A percentile compares a stretch with the other conserved stretches of the same genome.
phyloP scores from a whole-genome alignment of 1,140 invertebrate species.

The Daktulosphaira vitifoliae region DNA sequence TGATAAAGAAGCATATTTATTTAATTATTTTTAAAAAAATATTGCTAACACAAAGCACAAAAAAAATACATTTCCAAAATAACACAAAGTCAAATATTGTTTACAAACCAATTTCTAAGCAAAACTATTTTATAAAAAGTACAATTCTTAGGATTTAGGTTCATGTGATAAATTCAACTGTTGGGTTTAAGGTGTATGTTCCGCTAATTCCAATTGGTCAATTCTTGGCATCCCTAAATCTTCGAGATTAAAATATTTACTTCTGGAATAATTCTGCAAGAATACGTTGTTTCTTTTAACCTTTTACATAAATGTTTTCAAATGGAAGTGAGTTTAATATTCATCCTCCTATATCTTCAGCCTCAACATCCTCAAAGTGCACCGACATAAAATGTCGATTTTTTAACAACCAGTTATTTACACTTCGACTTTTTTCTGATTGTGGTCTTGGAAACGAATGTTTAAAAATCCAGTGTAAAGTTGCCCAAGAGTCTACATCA shows the following conservation, averaged over 20 bases:
- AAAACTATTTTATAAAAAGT: too few species aligned
- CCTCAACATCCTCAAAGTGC: not conserved
- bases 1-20: too few species aligned
- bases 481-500: not conserved
- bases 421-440: not conserved
- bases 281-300: not conserved
- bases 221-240: not conserved
- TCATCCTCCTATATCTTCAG: not conserved
- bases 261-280: not conserved
- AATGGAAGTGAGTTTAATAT: not conserved
- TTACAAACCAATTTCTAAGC: too few species aligned
- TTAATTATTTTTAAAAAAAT: too few species aligned
- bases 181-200: too few species aligned
- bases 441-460: not conserved
- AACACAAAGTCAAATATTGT: too few species aligned
- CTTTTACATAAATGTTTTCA: not conserved
- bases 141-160: too few species aligned
- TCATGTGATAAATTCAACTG: too few species aligned
- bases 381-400: not conserved
- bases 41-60: too few species aligned
- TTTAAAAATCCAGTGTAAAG: not conserved
- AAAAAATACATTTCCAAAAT: too few species aligned
- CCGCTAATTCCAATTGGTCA: not conserved
- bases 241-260: not conserved
- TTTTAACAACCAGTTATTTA: not conserved